phyloP scores from a whole-genome alignment of 1,140 invertebrate genomes.

The Pantala flavescens region DNA sequence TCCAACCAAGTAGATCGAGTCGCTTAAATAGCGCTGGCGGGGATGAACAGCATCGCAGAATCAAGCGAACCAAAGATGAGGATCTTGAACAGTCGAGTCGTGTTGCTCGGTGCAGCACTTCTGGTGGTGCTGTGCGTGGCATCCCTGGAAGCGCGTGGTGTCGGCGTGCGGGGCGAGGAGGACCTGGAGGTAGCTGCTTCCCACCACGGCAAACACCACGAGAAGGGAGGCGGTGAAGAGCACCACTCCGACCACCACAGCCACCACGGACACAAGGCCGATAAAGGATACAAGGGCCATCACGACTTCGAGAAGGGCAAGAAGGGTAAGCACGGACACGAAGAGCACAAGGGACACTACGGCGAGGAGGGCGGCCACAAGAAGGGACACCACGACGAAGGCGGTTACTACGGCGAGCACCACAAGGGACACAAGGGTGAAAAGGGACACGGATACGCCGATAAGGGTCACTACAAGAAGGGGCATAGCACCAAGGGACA shows the following conservation, averaged over 20 bases:
- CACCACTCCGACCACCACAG: slow-evolving; percentile 46
- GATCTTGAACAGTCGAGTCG: not conserved
- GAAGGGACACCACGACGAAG: slow-evolving; percentile 51
- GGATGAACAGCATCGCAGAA: not conserved
- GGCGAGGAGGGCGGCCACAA: slow-evolving; percentile 50
- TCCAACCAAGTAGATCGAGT: no score
- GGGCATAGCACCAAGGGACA: slow-evolving; percentile 39
- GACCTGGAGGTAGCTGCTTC: slow-evolving; percentile 40
- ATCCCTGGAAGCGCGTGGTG: not conserved
- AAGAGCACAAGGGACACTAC: slow-evolving; percentile 51
- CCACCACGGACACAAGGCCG: slow-evolving; percentile 45
- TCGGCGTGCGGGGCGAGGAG: not conserved
- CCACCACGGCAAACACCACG: slow-evolving; percentile 30
- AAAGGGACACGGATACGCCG: slow-evolving; percentile 38
- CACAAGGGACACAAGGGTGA: slow-evolving; percentile 43
- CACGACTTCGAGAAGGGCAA: slow-evolving; percentile 49
- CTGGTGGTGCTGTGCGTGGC: not conserved
- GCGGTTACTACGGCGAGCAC: slow-evolving; percentile 38
- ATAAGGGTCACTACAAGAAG: slow-evolving; percentile 37
- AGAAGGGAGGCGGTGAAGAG: slow-evolving; percentile 45
- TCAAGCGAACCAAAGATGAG: not conserved
- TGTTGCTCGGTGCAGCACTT: slow-evolving; percentile 29
- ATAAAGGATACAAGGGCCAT: slow-evolving; percentile 43
- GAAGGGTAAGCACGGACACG: slow-evolving; percentile 55
- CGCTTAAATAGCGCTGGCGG: not conserved